Base-by-base conservation (phyloP, 2,797 vertebrate species). In the Cuniculus paca region DNA sequence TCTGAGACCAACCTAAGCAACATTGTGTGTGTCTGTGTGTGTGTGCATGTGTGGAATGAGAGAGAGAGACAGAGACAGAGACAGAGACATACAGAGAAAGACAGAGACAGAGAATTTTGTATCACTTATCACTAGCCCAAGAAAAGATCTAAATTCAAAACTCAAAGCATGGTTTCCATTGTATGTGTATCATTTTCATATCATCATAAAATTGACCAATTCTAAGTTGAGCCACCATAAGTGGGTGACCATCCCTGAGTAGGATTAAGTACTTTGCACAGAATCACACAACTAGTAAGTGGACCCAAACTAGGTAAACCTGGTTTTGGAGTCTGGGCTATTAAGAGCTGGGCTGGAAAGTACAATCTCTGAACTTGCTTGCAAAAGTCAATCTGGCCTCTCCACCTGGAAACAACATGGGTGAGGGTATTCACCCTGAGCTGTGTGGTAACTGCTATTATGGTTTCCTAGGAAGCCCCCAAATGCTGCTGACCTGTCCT, bases 401-500 rank as follows among this genome's bases (percentile, higher is more conserved):
- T 58, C 8, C 48, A 9, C 34, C 10, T 11, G 2, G 16, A 36
- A 65, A 14, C 20, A 34, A 16, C 36, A 4, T 0, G 0, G 48
- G 3, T 12, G 16, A 36, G 11, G 19, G 20, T 8, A 1, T 11
- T 22, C 34, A 54, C 34, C 34, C 34, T 19, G 39, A 61, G n/a
- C 14, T 5, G 11, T 3, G 0, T 31, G 75, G 19, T 16, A 16
- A 17, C 50, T 28, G 14, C 14, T 20, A 16, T 7, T 28, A 24
- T 0, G 2, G 1, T 34, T 77, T 78, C 65, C 78, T 4, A 0
- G 0, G 50, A 83, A 19, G 39, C 3, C 52, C 72, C 20, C 16
- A 0, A 31, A 36, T 0, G 6, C 45, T 0, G 1, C 26, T 54
- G 50, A n/a, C 78, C 45, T 50, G 56, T 19, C 3, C 24, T 45